These are phyloP conservation scores for Aptenodytes patagonicus DNA, from an alignment of 2,113 vertebrate genomes.

Conservation along the genomic window DNA sequence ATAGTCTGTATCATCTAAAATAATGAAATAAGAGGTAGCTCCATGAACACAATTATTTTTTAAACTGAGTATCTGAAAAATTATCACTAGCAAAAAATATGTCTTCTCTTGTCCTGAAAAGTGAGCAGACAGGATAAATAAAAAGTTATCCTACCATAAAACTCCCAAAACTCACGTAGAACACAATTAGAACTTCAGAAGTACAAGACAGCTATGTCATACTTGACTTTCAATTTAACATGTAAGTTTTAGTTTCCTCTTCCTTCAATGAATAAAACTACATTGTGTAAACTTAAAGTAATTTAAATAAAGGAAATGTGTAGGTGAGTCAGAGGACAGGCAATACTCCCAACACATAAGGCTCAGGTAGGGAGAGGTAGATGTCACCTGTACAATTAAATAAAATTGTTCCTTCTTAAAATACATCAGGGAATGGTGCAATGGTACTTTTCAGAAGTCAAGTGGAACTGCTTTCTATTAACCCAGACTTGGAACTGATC, in stretches of 20 bases:
- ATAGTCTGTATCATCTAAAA: neutral
- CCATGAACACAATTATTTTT: neutral
- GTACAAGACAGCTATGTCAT: accelerated
- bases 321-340: neutral
- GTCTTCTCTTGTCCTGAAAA: neutral
- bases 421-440: neutral
- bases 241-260: neutral
- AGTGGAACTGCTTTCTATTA: neutral
- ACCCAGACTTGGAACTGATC: neutral
- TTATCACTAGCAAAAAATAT: neutral
- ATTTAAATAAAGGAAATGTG: neutral
- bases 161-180: neutral
- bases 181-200: neutral
- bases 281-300: neutral
- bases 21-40: neutral
- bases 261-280: neutral
- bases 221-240: neutral
- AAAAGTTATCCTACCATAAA: neutral
- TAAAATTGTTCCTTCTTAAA: neutral
- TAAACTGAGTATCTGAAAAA: neutral
- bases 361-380: neutral
- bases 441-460: neutral
- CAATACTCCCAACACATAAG: neutral
- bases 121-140: neutral
- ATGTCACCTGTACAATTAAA: neutral